Evolutionary conservation across 2,888 invertebrate species (phyloP), one percentile per base, ranked within the genome.

Genomic region (Neoscelio sp.): DNA sequence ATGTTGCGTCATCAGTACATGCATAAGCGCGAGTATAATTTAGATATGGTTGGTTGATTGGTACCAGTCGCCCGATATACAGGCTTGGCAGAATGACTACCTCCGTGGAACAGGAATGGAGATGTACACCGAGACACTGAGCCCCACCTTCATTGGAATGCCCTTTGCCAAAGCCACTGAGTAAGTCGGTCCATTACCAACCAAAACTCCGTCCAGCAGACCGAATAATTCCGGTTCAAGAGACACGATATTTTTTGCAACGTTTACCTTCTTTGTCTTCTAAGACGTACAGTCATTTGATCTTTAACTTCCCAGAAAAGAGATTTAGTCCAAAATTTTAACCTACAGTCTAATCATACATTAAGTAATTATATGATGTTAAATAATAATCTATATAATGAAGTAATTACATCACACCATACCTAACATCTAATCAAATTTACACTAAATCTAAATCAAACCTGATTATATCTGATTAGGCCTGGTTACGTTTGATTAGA

Each of bases 1-100:
- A 84, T 80, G 75, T 78, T 60, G 67, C 79, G 62, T 80, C 80
- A 81, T 74, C 80, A 87, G 85, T 88, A 90, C 89, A 90, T 90
- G 87, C 91, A 93, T 93, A 92, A 88, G 83, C 91, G 92, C 84
- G 92, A 92, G 87, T 86, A 85, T 87, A 84, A 87, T 87, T 88
- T 86, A 87, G 88, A 90, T 86, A 87, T 88, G 86, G 89, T 90
- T 89, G 88, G 88, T 89, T 90, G 87, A 90, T 90, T 90, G 88
- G 90, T 89, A 90, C 92, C 94, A 98, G 98, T 97, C 97, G 91
- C 96, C 96, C 93, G 96, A 96, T 92, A 90, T 97, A 94, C 97
- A 97, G 93, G 95, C 96, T 92, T 99, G 99, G 99, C 97, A 98
- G 94, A 98, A 99, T 94, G 98, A 99, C 94, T 99, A 99, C 94